phyloP scores from a whole-genome alignment of 2,797 vertebrate species.

The Myotis pilosus region DNA sequence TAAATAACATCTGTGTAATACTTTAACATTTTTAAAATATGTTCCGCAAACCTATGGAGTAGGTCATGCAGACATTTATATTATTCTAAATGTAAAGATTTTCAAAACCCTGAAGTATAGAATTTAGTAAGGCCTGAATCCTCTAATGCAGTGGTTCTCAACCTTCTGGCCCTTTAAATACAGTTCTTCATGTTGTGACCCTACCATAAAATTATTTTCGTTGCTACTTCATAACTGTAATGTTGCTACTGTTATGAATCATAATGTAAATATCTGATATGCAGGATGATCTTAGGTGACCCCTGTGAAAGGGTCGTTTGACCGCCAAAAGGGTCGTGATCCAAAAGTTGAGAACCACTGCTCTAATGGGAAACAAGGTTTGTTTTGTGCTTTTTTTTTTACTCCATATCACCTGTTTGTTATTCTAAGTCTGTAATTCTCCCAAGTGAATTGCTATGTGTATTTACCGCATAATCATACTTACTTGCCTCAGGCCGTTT shows the following conservation, averaged over 20 bases:
- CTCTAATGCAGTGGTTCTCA: not conserved
- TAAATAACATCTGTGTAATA: not conserved
- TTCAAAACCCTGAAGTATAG: not conserved
- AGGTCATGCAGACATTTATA: not conserved
- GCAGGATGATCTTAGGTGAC: too few species aligned
- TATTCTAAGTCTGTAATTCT: not conserved
- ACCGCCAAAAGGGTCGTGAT: too few species aligned
- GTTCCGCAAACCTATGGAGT: not conserved
- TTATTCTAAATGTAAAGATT: not conserved
- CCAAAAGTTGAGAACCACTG: too few species aligned
- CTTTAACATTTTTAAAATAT: conserved; percentile 4
- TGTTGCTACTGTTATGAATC: too few species aligned
- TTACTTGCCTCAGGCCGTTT: conserved; percentile 30
- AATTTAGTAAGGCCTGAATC: not conserved
- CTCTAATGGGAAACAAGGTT: not conserved
- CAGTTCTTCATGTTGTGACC: too few species aligned
- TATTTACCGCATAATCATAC: conserved; percentile 25
- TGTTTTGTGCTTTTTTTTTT: not conserved
- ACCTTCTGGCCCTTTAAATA: too few species aligned
- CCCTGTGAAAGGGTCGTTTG: too few species aligned
- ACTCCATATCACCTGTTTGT: not conserved
- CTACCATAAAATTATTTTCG: too few species aligned
- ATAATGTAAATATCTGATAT: too few species aligned
- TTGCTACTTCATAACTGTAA: too few species aligned
- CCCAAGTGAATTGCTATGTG: not conserved